Base-by-base conservation (phyloP, 1,140 invertebrate species). In the Proales similis region DNA sequence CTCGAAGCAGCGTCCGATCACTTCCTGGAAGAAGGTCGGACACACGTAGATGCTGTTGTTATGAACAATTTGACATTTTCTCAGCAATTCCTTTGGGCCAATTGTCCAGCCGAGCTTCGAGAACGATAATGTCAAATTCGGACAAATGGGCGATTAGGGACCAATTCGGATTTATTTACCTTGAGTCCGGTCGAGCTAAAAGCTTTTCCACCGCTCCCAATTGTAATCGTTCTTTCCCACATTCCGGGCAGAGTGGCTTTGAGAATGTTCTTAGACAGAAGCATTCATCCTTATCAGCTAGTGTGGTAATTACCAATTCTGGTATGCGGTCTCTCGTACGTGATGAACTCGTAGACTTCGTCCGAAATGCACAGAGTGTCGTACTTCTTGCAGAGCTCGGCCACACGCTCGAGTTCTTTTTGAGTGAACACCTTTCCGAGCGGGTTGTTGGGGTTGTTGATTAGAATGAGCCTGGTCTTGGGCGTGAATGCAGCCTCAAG, bases 271-370 rank as follows among this genome's bases (percentile, higher is more conserved):
- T 14, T 12, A 1, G 22, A 63, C 17, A 9, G 7, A 9, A 49
- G 11, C 9, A 9, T 22, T 11, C 11, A 14, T 26, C 22, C 48
- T 33, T 26, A 9, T 36, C n/a, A 36, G n/a, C n/a, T 36, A 36
- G 33, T 9, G 14, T n/a, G n/a, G n/a, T 36, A 36, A 36, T 66
- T 64, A 74, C 74, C 74, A 63, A 95, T 93, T 70, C 90, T 81
- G 63, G 92, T 82, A 76, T 96, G 93, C 71, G 90, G 80, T 39
- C 82, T 78, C 1, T 85, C 85, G 71, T 88, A 97, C 17, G 90
- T 85, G 67, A 98, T 82, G 88, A 90, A 96, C 76, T 99, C 93
- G 67, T 98, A 99, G 1, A 99, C 94, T 76, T 98, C 94, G 77
- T 98, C 93, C 5, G 88, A 85, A 19, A 98, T 77, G 60, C 89